Evolutionary conservation across 2,797 vertebrate genomes (phyloP).

Genomic region (Masticophis lateralis): DNA sequence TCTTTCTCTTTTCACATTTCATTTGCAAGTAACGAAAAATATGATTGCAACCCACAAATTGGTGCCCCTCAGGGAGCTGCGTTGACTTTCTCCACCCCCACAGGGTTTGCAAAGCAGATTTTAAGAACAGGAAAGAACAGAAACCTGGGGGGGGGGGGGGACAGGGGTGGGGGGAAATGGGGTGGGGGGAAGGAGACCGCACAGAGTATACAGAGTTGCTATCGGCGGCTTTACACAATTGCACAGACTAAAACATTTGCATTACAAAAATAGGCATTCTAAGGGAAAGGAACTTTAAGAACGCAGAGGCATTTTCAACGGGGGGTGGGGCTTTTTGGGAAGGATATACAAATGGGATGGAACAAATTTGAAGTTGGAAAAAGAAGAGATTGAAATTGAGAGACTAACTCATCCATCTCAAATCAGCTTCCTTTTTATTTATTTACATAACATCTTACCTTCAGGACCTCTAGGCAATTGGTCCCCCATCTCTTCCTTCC

Average conservation of each 20-base stretch:
- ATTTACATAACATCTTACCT: neutral
- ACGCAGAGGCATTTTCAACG: neutral
- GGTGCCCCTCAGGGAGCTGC: slow-evolving; percentile 26
- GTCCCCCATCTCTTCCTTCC: too few relatives aligned
- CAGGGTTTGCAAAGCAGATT: slow-evolving; percentile 16
- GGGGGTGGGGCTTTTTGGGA: neutral
- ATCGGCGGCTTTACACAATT: neutral
- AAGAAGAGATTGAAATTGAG: neutral
- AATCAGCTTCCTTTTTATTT: neutral
- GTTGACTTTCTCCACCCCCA: slow-evolving; percentile 18
- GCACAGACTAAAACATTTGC: neutral
- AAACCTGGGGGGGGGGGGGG: neutral
- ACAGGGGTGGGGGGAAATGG: neutral
- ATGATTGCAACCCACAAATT: slow-evolving; percentile 51
- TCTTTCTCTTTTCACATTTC: slow-evolving; percentile 29
- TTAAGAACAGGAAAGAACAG: neutral
- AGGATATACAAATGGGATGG: neutral
- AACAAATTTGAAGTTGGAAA: neutral
- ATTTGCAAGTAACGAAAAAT: slow-evolving; percentile 49
- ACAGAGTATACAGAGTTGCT: neutral
- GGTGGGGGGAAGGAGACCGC: accelerated
- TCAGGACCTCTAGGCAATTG: neutral
- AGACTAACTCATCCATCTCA: neutral
- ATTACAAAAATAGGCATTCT: neutral
- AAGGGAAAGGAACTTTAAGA: neutral